phyloP scores from a whole-genome alignment of 1,140 invertebrate species.

The Kradibia gibbosae region DNA sequence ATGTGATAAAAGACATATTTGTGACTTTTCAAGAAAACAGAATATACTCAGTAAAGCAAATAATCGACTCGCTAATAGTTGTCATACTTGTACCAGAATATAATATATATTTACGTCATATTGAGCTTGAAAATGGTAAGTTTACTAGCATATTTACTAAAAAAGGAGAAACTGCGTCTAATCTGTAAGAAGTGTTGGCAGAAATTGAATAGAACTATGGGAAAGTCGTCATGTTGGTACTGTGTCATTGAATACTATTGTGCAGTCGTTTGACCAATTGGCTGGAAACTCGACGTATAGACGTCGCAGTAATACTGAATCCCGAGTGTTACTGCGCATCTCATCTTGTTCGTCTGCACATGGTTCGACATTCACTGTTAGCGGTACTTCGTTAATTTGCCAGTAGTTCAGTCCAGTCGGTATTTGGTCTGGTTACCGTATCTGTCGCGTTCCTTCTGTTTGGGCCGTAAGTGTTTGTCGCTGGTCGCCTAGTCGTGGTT shows the following conservation, averaged over 20 bases:
- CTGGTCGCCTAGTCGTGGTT: no score
- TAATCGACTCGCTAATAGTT: no score
- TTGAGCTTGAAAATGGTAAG: no score
- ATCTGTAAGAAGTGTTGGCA: no score
- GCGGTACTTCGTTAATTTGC: slow-evolving; percentile 1
- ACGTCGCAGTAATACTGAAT: not conserved
- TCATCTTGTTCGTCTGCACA: slow-evolving; percentile 9
- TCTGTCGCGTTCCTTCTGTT: not conserved
- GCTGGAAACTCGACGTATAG: not conserved
- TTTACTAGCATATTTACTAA: no score
- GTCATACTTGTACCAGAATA: no score
- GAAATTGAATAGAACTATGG: no score
- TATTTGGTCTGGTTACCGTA: slow-evolving; percentile 2
- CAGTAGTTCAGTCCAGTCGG: not conserved
- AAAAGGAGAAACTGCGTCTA: no score
- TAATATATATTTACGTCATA: no score
- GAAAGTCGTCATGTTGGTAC: slow-evolving; percentile 11
- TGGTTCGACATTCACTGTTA: slow-evolving; percentile 9
- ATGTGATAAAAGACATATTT: no score
- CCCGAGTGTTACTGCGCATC: slow-evolving; percentile 6
- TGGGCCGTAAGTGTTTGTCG: not conserved
- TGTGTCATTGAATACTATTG: not conserved
- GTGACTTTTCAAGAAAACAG: no score
- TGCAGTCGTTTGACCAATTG: slow-evolving; percentile 15
- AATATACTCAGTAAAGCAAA: no score